phyloP scores from a whole-genome alignment of 2,797 vertebrate species.

The Mustela erminea region DNA sequence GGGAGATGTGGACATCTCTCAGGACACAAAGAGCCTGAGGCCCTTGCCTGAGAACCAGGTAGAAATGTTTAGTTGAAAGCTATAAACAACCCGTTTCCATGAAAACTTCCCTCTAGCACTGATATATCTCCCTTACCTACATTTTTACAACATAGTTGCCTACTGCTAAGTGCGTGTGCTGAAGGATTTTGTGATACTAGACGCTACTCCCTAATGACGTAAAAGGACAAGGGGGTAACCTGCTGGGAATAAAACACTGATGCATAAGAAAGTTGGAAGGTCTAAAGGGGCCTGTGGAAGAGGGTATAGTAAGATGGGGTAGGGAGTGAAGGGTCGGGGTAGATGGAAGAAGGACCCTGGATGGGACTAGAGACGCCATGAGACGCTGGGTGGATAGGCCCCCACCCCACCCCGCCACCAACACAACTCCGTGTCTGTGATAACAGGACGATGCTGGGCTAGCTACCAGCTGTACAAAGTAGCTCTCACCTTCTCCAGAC shows the following conservation, averaged over 20 bases:
- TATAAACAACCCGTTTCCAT: background rate
- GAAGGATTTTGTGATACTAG: background rate
- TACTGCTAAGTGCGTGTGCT: background rate
- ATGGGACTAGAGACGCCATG: background rate
- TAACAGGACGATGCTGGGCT: background rate
- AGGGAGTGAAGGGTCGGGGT: background rate
- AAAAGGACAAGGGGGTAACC: background rate
- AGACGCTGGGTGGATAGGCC: rapidly evolving
- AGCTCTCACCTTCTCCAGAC: background rate
- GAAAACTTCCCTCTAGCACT: background rate
- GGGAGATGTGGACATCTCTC: background rate
- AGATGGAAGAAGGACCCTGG: background rate
- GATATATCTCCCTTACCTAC: background rate
- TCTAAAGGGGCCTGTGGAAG: background rate
- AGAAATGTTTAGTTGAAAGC: background rate
- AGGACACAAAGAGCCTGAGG: background rate
- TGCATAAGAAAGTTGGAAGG: background rate
- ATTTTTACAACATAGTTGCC: background rate
- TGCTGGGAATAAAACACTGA: background rate
- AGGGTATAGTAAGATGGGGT: background rate
- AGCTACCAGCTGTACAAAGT: background rate
- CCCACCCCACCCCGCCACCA: too few relatives aligned
- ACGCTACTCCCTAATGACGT: background rate
- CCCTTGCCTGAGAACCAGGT: background rate
- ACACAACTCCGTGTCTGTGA: background rate